These are phyloP conservation scores for Triplophysa bombifrons DNA, from an alignment of 2,797 vertebrate genomes.

Conservation along the genomic window DNA sequence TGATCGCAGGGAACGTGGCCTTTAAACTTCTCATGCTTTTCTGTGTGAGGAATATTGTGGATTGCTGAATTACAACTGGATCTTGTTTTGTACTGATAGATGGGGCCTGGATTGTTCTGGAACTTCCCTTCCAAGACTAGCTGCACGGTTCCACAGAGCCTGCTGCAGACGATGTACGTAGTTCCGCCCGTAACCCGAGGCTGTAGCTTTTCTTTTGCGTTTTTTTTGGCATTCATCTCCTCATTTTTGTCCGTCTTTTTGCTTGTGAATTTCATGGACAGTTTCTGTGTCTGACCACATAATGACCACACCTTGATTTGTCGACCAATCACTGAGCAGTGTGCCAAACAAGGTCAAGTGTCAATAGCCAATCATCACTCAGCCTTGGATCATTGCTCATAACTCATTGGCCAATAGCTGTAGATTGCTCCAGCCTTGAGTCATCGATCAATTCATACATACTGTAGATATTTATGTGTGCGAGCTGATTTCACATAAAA, in stretches of 20 bases:
- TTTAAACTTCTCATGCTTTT: not conserved
- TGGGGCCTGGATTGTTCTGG: conserved; percentile 80
- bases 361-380: conserved; percentile 48
- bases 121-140: conserved; percentile 77
- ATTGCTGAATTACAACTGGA: conserved; percentile 50
- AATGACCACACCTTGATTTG: conserved; percentile 43
- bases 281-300: conserved; percentile 43
- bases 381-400: conserved; percentile 45
- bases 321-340: conserved; percentile 38
- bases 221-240: conserved; percentile 67
- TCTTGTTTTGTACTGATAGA: conserved; percentile 74
- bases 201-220: conserved; percentile 43
- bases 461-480: conserved; percentile 12
- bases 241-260: conserved; percentile 64
- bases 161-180: conserved; percentile 81
- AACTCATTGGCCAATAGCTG: conserved; percentile 19
- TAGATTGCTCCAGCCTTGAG: conserved; percentile 24
- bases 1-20: no score
- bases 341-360: conserved; percentile 39
- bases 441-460: conserved; percentile 28
- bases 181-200: conserved; percentile 53
- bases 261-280: conserved; percentile 51
- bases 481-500: conserved; percentile 16
- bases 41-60: conserved; percentile 36
- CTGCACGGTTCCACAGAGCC: conserved; percentile 76